Base-by-base conservation (phyloP, 2,797 vertebrate species). In the Poecilia picta region DNA sequence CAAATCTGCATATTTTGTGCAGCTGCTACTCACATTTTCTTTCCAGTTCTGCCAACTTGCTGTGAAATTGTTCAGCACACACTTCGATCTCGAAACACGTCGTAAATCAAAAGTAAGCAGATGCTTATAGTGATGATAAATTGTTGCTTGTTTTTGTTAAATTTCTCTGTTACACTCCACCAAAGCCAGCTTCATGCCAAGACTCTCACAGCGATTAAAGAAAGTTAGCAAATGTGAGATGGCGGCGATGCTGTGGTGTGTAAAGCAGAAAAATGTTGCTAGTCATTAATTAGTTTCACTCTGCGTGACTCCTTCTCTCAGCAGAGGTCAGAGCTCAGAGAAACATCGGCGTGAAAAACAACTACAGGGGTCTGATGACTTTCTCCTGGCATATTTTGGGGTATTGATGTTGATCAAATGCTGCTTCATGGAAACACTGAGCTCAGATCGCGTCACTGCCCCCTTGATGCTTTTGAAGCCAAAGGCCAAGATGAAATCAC, bases 321-420 rank as follows among this genome's bases (percentile, higher is more conserved):
- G 78, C 72, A 85, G 85, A 89, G 89, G 89, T 85, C 84, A 82
- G 74, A 79, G 64, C 73, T 47, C 39, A 5, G 73, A 86, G 75
- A 75, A 39, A n/a, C 78, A 74, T 87, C 79, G 51, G 57, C 76
- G 78, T 51, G 78, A 78, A 83, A 80, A 83, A 76, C 53, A 85
- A 62, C 89, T 57, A 84, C 84, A 76, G 87, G 88, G 83, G 78
- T 76, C 81, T 20, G 47, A 57, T 78, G 78, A 51, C n/a, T 84
- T 81, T 85, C 76, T 84, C 25, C 66, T 80, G 57, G 73, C 74
- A 78, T 73, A 85, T 83, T 62, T 53, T 59, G 74, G 73, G 64
- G n/a, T 59, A 72, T 70, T 45, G 15, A 41, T 72, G 55, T 78
- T 79, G 88, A 93, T 90, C 82, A 92, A 92, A 91, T 66, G 47